These are phyloP conservation scores for Gephyroberyx darwinii DNA, from an alignment of 2,797 vertebrate species.

Conservation along the genomic window DNA sequence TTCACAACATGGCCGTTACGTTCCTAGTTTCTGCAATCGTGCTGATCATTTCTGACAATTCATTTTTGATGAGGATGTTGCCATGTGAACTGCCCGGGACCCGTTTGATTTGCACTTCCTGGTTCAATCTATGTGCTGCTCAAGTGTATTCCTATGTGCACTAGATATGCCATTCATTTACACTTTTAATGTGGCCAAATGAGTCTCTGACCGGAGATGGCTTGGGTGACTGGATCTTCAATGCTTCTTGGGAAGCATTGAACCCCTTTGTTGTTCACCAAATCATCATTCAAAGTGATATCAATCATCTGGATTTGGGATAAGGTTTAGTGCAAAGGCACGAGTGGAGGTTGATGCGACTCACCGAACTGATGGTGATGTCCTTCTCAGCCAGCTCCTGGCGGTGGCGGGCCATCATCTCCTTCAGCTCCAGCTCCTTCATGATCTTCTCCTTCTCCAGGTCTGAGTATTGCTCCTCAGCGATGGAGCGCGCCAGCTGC, in stretches of 20 bases:
- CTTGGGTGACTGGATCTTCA: too few species aligned
- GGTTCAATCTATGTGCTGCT: not conserved
- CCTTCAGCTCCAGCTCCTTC: constrained; percentile 98
- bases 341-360: constrained; percentile 42
- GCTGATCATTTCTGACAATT: too few species aligned
- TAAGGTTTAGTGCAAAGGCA: not conserved
- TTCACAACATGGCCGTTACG: too few species aligned
- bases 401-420: constrained; percentile 96
- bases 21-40: too few species aligned
- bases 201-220: too few species aligned
- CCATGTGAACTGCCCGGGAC: not conserved
- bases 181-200: not conserved
- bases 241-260: too few species aligned
- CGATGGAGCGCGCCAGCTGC: constrained; percentile 95
- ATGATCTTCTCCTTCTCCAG: constrained; percentile 99
- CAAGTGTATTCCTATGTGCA: not conserved
- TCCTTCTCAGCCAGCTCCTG: constrained; percentile 95
- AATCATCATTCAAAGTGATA: too few species aligned
- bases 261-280: too few species aligned
- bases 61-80: too few species aligned
- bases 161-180: not conserved
- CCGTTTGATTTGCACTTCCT: not conserved
- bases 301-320: too few species aligned
- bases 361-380: constrained; percentile 91
- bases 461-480: constrained; percentile 96